These are phyloP conservation scores for Cecidostiba fungosa DNA, from an alignment of 2,888 invertebrate species.

Conservation along the genomic window DNA sequence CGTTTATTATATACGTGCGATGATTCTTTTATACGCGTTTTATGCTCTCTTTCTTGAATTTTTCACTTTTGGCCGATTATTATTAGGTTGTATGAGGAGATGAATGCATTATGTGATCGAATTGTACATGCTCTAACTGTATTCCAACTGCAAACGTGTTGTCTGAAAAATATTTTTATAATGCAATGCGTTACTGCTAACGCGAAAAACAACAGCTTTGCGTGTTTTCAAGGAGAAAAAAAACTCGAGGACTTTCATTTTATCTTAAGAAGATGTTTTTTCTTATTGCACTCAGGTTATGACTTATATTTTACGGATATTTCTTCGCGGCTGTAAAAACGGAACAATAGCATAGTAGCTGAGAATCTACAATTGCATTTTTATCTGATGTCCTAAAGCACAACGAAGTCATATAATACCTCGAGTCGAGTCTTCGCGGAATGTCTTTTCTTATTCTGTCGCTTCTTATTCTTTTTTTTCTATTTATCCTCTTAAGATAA, in stretches of 20 bases:
- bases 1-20: slow-evolving; percentile 37
- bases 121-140: too few relatives aligned
- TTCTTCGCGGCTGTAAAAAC: slow-evolving; percentile 39
- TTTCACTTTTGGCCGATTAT: not conserved
- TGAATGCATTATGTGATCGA: too few relatives aligned
- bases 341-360: not conserved
- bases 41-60: not conserved
- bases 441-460: slow-evolving; percentile 35
- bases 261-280: slow-evolving; percentile 17
- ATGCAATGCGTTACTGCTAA: not conserved
- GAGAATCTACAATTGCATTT: slow-evolving; percentile 58
- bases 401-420: slow-evolving; percentile 43
- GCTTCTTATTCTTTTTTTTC: slow-evolving; percentile 17
- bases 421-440: slow-evolving; percentile 6
- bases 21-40: slow-evolving; percentile 32
- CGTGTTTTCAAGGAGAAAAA: not conserved
- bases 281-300: slow-evolving; percentile 7
- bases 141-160: too few relatives aligned
- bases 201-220: not conserved
- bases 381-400: slow-evolving; percentile 48
- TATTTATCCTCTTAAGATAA: slow-evolving; percentile 54
- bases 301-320: slow-evolving; percentile 42
- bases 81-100: too few relatives aligned
- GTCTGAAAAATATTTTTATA: not conserved
- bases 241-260: not conserved